phyloP scores from a whole-genome alignment of 2,888 invertebrate genomes.

The Herminia tarsipennalis region DNA sequence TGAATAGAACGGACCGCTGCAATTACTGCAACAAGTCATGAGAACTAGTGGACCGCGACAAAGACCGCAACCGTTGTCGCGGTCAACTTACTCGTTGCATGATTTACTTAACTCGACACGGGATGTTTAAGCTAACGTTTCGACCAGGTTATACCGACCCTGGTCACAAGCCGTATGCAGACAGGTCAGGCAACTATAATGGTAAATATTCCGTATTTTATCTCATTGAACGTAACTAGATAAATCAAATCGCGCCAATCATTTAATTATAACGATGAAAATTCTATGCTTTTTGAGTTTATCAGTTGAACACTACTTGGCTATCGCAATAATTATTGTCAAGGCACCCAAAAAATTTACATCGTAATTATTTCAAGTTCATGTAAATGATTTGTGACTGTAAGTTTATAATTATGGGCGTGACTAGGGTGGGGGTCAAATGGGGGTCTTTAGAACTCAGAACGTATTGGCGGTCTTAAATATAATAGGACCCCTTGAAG shows the following conservation, averaged over 20 bases:
- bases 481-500: neutral
- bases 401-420: neutral
- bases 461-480: neutral
- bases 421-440: slow-evolving; percentile 2
- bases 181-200: too few relatives aligned
- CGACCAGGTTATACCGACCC: too few relatives aligned
- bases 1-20: too few relatives aligned
- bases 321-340: slow-evolving; percentile 6
- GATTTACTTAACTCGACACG: too few relatives aligned
- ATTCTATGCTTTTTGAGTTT: neutral
- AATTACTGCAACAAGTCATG: too few relatives aligned
- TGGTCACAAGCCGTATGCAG: too few relatives aligned
- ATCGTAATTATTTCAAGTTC: slow-evolving; percentile 23
- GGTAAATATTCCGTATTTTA: too few relatives aligned
- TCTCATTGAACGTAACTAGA: neutral
- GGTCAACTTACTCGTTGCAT: too few relatives aligned
- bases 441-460: too few relatives aligned
- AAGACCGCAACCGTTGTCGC: too few relatives aligned
- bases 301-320: neutral
- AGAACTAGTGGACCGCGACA: too few relatives aligned
- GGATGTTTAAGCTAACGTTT: too few relatives aligned
- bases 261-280: neutral
- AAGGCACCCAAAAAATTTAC: slow-evolving; percentile 24
- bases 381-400: slow-evolving; percentile 35
- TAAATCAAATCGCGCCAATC: neutral